Conservation (phyloP, 2,888 invertebrate species). For the Pammene fasciana region DNA sequence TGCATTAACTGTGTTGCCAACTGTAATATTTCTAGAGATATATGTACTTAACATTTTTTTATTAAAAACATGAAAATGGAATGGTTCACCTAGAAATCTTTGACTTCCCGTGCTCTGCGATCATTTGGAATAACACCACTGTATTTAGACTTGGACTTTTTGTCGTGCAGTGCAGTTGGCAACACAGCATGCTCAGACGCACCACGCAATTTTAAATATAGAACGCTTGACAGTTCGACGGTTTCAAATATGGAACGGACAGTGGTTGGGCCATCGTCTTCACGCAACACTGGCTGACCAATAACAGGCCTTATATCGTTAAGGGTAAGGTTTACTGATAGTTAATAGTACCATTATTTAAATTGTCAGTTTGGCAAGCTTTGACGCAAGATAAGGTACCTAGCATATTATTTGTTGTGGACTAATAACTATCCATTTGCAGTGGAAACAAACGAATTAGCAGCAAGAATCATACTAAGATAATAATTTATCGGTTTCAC, state of each 20-base stretch:
- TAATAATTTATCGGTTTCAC: not conserved
- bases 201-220: conserved; percentile 65
- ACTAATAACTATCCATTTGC: not conserved
- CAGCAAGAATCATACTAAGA: not conserved
- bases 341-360: not conserved
- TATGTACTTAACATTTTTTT: too few relatives aligned
- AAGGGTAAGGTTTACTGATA: not conserved
- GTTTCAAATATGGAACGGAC: conserved; percentile 58
- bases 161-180: conserved; percentile 52
- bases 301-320: not conserved
- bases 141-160: conserved; percentile 45
- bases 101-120: not conserved
- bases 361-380: conserved; percentile 13
- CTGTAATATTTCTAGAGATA: too few relatives aligned
- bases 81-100: not conserved
- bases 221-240: conserved; percentile 61
- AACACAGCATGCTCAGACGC: conserved; percentile 65
- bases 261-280: conserved; percentile 35
- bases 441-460: conserved; percentile 5
- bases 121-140: not conserved
- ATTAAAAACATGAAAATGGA: too few relatives aligned
- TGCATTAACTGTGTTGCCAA: too few relatives aligned
- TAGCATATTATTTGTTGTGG: not conserved
- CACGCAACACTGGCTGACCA: not conserved
- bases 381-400: conserved; percentile 7